Conservation (phyloP, 2,888 invertebrate species). For the Dendrolimus pini region DNA sequence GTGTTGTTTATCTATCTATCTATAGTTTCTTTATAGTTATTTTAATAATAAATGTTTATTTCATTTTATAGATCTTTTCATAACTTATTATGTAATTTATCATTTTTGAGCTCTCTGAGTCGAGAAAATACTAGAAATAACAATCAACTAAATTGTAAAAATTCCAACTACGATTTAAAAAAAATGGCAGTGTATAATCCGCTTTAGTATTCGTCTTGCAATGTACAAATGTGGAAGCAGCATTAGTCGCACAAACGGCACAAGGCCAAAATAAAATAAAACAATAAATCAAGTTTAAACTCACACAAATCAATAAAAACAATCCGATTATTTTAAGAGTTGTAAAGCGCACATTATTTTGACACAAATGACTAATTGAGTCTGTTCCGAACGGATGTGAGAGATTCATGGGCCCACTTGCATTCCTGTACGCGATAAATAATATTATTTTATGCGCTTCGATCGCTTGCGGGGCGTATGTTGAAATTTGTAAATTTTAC, state of each 20-base stretch:
- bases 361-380: constrained; percentile 64
- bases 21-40: no score
- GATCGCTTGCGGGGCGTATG: background rate
- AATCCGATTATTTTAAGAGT: constrained; percentile 49
- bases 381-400: constrained; percentile 54
- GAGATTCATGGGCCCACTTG: constrained; percentile 44
- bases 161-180: no score
- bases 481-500: background rate
- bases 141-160: no score
- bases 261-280: constrained; percentile 20
- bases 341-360: constrained; percentile 48
- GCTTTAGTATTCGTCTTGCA: no score
- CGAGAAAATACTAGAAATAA: no score
- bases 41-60: no score
- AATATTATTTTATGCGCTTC: background rate
- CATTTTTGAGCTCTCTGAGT: no score
- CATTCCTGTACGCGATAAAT: constrained; percentile 2
- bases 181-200: no score
- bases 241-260: background rate
- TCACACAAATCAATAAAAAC: constrained; percentile 14
- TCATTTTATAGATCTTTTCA: no score
- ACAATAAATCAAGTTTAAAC: background rate
- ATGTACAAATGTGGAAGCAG: no score
- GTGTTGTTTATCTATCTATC: no score
- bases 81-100: no score